Base-by-base conservation (phyloP, 2,888 invertebrate genomes). In the Ectemnius continuus region DNA sequence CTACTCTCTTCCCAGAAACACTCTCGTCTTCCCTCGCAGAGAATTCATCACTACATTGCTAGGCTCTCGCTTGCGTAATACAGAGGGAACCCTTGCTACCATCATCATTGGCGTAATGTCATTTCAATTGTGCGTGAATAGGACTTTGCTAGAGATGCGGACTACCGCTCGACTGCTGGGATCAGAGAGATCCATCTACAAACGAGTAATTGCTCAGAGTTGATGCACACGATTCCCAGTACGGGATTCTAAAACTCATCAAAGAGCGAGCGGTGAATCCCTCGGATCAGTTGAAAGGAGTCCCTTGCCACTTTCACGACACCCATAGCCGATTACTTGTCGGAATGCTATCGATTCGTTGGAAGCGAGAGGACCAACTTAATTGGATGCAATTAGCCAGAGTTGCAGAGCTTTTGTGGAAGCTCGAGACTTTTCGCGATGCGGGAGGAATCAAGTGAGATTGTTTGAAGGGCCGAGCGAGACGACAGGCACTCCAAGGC, bases 151-250 rank as follows among this genome's bases (percentile, higher is more conserved):
- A 36, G 18, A 66, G 60, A 36, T 6, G 2, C 36, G 36, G 1
- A 36, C 2, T 23, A 23, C 23, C 0, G 23, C 2, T 11, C 47
- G 47, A 47, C 47, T 14, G 47, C 11, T 11, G 47, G 47, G n/a
- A 47, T 47, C 4, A 66, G 18, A 57, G 16, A 60, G 56, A 65
- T 45, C 60, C 63, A 8, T 28, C 62, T 47, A 65, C 58, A 65
- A 63, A 59, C 75, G 73, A 77, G 61, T 73, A 70, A 75, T 77
- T 77, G 67, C 57, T 75, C 63, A 23, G 46, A 58, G 48, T 75
- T 75, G 72, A 75, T 69, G 69, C 73, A 73, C 69, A 73, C 64
- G 61, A 77, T 73, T 76, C 77, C 23, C 26, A 67, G 57, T 67
- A 73, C 70, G 57, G 28, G 14, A 67, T 70, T 73, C 70, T 67